phyloP scores from a whole-genome alignment of 2,113 vertebrate genomes.

The Nerophis ophidion region DNA sequence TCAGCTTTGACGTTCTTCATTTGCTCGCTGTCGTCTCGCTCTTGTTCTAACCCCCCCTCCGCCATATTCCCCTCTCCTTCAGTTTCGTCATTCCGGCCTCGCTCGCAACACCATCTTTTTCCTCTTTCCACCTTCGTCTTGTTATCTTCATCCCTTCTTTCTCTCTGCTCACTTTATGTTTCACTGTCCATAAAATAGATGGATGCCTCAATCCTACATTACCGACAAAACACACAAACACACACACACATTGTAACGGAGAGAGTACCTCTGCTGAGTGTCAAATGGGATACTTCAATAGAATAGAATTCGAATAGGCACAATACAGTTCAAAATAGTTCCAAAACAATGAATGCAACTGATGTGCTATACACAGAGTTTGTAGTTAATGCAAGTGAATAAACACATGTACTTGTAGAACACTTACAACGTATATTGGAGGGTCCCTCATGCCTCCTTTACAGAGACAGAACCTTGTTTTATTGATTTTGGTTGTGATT shows the following conservation, averaged over 20 bases:
- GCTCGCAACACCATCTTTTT: background rate
- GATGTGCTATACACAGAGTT: no score
- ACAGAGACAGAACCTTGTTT: no score
- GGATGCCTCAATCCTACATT: background rate
- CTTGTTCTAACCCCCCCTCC: background rate
- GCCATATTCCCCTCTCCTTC: background rate
- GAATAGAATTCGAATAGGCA: no score
- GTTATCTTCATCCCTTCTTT: background rate
- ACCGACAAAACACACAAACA: constrained; percentile 7
- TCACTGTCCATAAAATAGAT: background rate
- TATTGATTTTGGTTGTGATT: no score
- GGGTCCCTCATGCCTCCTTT: no score
- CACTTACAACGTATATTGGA: no score
- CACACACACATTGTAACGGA: constrained; percentile 4
- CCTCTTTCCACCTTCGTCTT: background rate
- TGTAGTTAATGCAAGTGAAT: no score
- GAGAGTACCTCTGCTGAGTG: background rate
- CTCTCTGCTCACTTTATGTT: background rate
- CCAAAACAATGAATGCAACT: no score
- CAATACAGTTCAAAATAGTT: no score
- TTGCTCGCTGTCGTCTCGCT: background rate
- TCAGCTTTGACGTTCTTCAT: background rate
- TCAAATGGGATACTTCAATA: no score
- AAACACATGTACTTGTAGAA: no score
- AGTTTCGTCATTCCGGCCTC: background rate